These are phyloP conservation scores for Orchesella flavescens DNA, from an alignment of 2,888 invertebrate genomes.

Conservation along the genomic window DNA sequence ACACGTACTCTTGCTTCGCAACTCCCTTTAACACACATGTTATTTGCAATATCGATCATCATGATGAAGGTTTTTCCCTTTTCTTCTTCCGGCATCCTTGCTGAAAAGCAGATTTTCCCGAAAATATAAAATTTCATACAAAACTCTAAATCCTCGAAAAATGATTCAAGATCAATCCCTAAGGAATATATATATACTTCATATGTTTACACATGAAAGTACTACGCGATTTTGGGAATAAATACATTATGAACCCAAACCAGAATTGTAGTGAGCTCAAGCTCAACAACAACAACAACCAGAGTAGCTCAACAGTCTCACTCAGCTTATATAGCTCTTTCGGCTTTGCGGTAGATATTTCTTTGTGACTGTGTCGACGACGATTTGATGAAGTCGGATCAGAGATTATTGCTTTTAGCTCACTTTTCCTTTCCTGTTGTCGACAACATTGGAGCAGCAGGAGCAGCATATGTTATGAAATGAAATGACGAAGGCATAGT, in stretches of 20 bases:
- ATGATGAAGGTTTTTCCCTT: no score
- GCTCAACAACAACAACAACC: no score
- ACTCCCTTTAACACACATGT: no score
- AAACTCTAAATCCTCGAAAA: neutral
- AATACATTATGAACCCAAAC: neutral
- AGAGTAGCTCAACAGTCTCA: no score
- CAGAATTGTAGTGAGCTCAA: neutral
- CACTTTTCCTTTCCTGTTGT: neutral
- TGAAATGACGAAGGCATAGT: constrained; percentile 44
- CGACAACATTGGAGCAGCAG: constrained; percentile 1
- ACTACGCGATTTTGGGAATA: neutral
- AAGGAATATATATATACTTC: neutral
- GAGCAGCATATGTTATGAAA: constrained; percentile 17
- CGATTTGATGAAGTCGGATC: constrained; percentile 40
- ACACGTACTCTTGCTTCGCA: no score
- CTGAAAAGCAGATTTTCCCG: no score
- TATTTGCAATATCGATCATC: neutral
- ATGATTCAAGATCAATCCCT: constrained; percentile 1
- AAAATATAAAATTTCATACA: neutral
- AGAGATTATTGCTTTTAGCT: constrained; percentile 31
- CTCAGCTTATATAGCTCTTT: neutral
- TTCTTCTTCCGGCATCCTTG: no score
- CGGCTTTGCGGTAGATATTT: neutral
- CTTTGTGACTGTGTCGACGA: constrained; percentile 23
- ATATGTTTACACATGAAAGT: neutral